Evolutionary conservation across 2,113 vertebrate species (phyloP).

Genomic region (Zootoca vivipara): DNA sequence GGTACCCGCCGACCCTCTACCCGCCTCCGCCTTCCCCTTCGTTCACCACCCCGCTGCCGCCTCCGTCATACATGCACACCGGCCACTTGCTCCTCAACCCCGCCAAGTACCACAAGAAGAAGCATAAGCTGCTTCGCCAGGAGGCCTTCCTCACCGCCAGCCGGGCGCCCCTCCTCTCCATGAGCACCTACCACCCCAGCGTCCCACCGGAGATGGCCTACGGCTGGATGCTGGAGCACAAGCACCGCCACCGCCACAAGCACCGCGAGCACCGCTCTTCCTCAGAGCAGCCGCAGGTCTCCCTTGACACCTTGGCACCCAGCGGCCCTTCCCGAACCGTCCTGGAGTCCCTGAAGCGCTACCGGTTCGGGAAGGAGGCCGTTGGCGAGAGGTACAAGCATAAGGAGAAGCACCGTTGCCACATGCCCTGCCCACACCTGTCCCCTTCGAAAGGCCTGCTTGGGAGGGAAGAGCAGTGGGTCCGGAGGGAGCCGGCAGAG

Average conservation of each 20-base stretch:
- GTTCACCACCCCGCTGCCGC: constrained; percentile 86
- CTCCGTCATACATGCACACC: constrained; percentile 84
- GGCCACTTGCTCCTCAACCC: constrained; percentile 94
- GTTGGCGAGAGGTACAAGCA: constrained; percentile 84
- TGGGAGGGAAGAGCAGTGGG: constrained; percentile 80
- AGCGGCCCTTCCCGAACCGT: constrained; percentile 79
- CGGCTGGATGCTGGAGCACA: constrained; percentile 92
- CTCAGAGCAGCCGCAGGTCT: constrained; percentile 74
- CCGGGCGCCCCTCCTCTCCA: constrained; percentile 83
- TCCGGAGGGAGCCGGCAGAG: constrained; percentile 77
- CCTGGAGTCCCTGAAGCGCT: constrained; percentile 90
- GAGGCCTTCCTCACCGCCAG: constrained; percentile 86
- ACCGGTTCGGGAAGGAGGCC: constrained; percentile 88
- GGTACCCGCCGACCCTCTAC: constrained; percentile 88
- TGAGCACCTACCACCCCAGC: constrained; percentile 83
- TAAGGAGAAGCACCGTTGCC: constrained; percentile 83
- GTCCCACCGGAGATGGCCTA: constrained; percentile 86
- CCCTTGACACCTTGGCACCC: constrained; percentile 71
- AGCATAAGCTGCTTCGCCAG: constrained; percentile 88
- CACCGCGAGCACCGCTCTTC: constrained; percentile 88
- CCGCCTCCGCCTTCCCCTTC: constrained; percentile 90
- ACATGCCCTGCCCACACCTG: constrained; percentile 78
- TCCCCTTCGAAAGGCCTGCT: constrained; percentile 78
- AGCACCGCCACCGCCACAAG: constrained; percentile 96
- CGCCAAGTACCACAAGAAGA: constrained; percentile 93